Evolutionary conservation across 2,113 vertebrate species (phyloP).

Genomic region (Vombatus ursinus): DNA sequence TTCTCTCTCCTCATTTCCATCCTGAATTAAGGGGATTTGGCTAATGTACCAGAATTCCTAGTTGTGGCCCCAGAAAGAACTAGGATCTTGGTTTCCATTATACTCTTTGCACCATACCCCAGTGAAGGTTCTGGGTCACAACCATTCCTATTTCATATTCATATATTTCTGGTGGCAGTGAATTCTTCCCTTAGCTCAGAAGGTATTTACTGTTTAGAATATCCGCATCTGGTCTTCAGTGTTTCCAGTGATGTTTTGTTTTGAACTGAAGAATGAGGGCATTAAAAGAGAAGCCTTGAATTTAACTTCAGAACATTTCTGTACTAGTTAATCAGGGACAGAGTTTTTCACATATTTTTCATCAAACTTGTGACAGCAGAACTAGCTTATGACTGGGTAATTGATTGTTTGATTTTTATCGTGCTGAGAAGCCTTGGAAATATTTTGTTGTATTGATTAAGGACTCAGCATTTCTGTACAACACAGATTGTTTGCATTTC

Average conservation of each 20-base stretch:
- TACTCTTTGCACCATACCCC: background rate
- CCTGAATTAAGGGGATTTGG: background rate
- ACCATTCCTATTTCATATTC: constrained; percentile 55
- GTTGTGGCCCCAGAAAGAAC: background rate
- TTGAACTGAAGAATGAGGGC: background rate
- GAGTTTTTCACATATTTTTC: constrained; percentile 68
- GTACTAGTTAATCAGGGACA: constrained; percentile 54
- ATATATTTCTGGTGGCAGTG: constrained; percentile 49
- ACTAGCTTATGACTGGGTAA: constrained; percentile 55
- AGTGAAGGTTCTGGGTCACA: constrained; percentile 34
- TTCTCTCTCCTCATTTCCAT: background rate
- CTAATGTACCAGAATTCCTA: background rate
- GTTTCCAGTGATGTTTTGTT: constrained; percentile 45
- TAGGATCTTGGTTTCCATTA: background rate
- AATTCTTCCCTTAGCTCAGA: constrained; percentile 31
- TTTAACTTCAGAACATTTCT: constrained; percentile 54
- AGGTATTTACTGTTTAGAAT: constrained; percentile 6
- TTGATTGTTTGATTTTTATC: constrained; percentile 63
- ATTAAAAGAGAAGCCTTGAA: constrained; percentile 33
- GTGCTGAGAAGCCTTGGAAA: constrained; percentile 38
- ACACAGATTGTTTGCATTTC: constrained; percentile 40
- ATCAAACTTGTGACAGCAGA: constrained; percentile 43
- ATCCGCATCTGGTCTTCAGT: constrained; percentile 6
- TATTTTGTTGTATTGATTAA: constrained; percentile 63
- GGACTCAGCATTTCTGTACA: constrained; percentile 50